These are phyloP conservation scores for Sialis lutaria DNA, from an alignment of 2,888 invertebrate species.

Conservation along the genomic window DNA sequence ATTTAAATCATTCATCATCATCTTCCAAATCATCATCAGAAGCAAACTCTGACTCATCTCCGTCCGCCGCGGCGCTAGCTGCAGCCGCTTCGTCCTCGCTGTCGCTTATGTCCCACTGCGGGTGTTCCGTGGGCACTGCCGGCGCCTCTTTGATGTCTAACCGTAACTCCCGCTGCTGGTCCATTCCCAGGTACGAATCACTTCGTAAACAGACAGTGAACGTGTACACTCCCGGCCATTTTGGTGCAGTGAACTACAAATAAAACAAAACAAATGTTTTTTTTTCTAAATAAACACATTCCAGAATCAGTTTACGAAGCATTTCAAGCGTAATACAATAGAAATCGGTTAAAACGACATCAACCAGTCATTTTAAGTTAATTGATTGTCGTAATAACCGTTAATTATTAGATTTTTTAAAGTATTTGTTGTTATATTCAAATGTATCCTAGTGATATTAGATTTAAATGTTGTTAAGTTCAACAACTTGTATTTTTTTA, in stretches of 20 bases:
- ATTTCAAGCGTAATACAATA: too few species aligned
- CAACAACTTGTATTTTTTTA: too few species aligned
- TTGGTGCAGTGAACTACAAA: slow-evolving; percentile 75
- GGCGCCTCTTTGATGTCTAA: slow-evolving; percentile 94
- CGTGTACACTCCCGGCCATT: slow-evolving; percentile 81
- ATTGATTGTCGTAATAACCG: too few species aligned
- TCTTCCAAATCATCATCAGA: slow-evolving; percentile 49
- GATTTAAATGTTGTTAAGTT: too few species aligned
- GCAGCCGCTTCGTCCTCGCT: slow-evolving; percentile 63
- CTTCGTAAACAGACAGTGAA: slow-evolving; percentile 86
- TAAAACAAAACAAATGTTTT: too few species aligned
- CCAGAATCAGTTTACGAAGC: too few species aligned
- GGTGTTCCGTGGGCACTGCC: slow-evolving; percentile 77
- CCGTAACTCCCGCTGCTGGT: slow-evolving; percentile 89
- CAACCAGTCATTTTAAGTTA: too few species aligned
- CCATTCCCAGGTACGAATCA: slow-evolving; percentile 95
- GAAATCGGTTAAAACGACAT: too few species aligned
- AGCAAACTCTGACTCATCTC: slow-evolving; percentile 47
- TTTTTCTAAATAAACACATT: too few species aligned
- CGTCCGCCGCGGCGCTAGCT: slow-evolving; percentile 23
- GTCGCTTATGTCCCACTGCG: slow-evolving; percentile 96
- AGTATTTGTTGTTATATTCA: too few species aligned
- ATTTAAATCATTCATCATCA: slow-evolving; percentile 16
- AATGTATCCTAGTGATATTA: too few species aligned
- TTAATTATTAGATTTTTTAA: too few species aligned